Conservation (phyloP, 2,113 vertebrate species). For the rat (Rattus norvegicus) region DNA sequence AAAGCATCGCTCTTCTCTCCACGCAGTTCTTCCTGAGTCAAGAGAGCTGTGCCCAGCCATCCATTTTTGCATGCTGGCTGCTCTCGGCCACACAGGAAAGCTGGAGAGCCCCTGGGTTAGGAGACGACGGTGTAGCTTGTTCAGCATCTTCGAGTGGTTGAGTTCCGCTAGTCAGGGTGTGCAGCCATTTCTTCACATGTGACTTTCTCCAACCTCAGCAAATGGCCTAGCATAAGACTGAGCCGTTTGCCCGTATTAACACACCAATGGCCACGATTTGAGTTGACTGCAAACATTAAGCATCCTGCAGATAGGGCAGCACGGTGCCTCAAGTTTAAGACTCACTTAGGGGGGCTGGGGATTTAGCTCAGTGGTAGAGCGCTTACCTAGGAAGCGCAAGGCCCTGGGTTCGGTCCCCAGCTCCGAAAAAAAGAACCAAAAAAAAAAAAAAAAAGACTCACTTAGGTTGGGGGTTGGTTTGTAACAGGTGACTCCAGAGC, state of each 20-base stretch:
- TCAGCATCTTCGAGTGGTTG: not conserved
- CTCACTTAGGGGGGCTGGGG: no score
- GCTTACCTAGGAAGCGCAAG: no score
- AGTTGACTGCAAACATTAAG: not conserved
- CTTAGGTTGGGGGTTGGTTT: not conserved
- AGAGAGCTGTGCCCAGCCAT: not conserved
- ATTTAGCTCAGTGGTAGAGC: no score
- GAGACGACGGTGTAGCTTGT: not conserved
- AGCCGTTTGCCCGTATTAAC: not conserved
- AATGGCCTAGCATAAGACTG: not conserved
- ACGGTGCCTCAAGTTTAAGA: constrained; percentile 32
- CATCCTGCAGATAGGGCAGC: constrained; percentile 24
- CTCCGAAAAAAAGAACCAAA: no score
- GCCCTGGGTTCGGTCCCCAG: no score
- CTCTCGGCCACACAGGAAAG: not conserved
- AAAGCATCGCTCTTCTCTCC: not conserved
- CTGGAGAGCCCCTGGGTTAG: not conserved
- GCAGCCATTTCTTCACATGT: not conserved
- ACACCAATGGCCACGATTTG: not conserved
- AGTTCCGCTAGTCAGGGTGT: not conserved
- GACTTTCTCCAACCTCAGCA: constrained; percentile 17
- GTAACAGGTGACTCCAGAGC: not conserved
- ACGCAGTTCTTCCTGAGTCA: not conserved
- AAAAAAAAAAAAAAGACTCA: no score
- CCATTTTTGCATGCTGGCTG: not conserved